Evolutionary conservation across 2,888 invertebrate species (phyloP), one percentile per base, ranked within the genome.

Genomic region (Subacronicta megacephala): DNA sequence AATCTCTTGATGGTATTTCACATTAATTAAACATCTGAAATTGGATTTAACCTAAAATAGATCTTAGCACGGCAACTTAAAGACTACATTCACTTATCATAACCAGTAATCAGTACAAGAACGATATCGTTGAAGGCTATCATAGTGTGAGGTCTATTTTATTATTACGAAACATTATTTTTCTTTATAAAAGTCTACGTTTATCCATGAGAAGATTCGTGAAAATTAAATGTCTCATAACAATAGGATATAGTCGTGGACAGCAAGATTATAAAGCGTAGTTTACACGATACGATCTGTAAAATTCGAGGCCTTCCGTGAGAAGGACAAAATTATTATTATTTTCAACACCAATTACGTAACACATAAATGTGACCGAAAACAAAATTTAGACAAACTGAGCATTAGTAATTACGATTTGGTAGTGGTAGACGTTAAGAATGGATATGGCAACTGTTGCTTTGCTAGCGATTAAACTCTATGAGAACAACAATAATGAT

Each of bases 231-330:
- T 87, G 88, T 87, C 87, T 85, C 84, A 82, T 77, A 72, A 80
- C 78, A 87, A 92, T 90, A 64, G 81, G 68, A 81, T 86, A 87
- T 85, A 83, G 81, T 75, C 74, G 78, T 78, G 84, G 84, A 81
- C 83, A 85, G 79, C 77, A 80, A 84, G 87, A 89, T 91, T 90
- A 83, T 87, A 85, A 88, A 88, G 88, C 81, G 82, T 81, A 84
- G 86, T 90, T 89, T 87, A 90, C 84, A 88, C 83, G 90, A 92
- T 90, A 90, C 83, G 81, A 91, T 92, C 89, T 84, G 76, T 74
- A 76, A 31, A 80, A 80, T 69, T 76, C 74, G 81, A 76, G 60
- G 77, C 79, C 82, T 87, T 87, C 87, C 89, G 91, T 90, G 91
- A 87, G 88, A 83, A 83, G 81, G 78, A 80, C 84, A 86, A 90